Evolutionary conservation across 2,888 invertebrate species (phyloP), one percentile per base, ranked within the genome.

Genomic region (Pristionchus mayeri): DNA sequence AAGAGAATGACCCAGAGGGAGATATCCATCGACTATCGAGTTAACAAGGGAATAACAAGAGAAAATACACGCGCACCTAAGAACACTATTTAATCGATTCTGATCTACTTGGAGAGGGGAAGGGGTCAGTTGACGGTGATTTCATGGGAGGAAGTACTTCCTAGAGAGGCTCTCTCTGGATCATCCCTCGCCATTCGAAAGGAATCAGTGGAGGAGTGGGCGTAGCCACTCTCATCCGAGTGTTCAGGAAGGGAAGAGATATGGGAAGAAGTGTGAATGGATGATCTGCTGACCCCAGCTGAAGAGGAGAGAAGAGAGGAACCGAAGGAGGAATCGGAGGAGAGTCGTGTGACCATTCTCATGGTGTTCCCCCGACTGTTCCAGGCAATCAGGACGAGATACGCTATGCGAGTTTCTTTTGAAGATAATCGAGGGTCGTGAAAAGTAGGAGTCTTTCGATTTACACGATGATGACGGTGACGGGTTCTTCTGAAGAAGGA

Each of bases 161-260:
- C 80, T 4, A 80, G 48, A 11, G 57, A 57, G 0, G 80, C 80
- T 57, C 80, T 80, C 40, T 80, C 80, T 57, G 80, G 80, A 57
- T 80, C 80, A 57, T 80, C 80, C 4, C 80, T 54, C 1, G 80
- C 80, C 24, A 50, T 3, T 78, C 57, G 80, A 16, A 40, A 57
- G 3, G 80, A 54, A 44, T 80, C 80, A 40, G 40, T 57, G 24
- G 37, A 37, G 11, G 80, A 80, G 40, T 80, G 50, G 18, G 57
- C 50, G 21, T 80, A 80, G 21, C 80, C 80, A 80, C 80, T 80
- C 80, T 80, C 80, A 80, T 80, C 80, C 16, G 80, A 80, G 13
- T 80, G 80, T 80, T 80, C 80, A 54, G 80, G 80, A 54, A 80
- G 57, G 13, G 80, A 80, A 16, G 80, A 57, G 9, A 80, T n/a